Conservation (phyloP, 2,888 invertebrate species). For the Cryptocheilus praepositus region DNA sequence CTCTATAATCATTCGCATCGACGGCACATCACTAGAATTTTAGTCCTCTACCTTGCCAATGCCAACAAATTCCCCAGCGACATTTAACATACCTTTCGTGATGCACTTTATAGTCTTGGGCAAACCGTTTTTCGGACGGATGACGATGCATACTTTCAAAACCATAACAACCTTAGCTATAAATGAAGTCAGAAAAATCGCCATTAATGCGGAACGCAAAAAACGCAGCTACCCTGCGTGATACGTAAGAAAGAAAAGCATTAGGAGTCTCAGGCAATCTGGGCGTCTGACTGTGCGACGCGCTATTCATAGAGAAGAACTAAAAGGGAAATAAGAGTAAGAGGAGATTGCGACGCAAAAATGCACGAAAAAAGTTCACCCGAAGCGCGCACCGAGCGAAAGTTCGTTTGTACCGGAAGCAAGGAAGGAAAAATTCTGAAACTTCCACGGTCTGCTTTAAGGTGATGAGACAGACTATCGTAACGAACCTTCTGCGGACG, state of each 20-base stretch:
- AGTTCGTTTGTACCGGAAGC: no score
- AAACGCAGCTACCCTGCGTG: not conserved
- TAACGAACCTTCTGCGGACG: slow-evolving; percentile 44
- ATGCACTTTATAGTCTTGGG: slow-evolving; percentile 45
- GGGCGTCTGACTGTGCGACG: no score
- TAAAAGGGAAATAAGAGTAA: no score
- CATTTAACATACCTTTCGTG: slow-evolving; percentile 47
- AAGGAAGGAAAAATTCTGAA: no score
- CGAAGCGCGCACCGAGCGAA: no score
- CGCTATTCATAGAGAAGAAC: no score
- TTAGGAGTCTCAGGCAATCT: no score
- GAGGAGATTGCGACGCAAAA: no score
- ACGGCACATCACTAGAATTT: slow-evolving; percentile 3
- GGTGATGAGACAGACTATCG: not conserved
- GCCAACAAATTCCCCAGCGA: not conserved
- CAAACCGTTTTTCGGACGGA: slow-evolving; percentile 32
- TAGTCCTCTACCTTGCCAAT: not conserved
- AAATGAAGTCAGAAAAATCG: slow-evolving; percentile 36
- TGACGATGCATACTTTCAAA: slow-evolving; percentile 44
- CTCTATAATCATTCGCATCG: no score
- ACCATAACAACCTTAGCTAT: slow-evolving; percentile 49
- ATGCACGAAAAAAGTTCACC: no score
- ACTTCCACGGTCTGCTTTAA: no score
- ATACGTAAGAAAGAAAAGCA: not conserved
- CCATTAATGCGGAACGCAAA: slow-evolving; percentile 21